Evolutionary conservation across 2,797 vertebrate genomes (phyloP).

Genomic region (Macroramphosus scolopax): DNA sequence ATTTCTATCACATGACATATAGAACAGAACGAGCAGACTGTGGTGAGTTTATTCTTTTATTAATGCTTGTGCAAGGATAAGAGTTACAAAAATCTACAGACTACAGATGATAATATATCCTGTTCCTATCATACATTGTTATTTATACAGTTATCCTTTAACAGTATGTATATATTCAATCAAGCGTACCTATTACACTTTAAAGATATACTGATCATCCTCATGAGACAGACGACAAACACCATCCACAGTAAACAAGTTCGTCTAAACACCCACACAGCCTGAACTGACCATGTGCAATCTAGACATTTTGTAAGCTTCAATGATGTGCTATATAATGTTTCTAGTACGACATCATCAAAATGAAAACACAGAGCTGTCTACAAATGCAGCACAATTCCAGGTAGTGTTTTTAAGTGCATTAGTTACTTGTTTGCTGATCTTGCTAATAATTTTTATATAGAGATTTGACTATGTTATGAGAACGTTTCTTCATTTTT

Average conservation of each 20-base stretch:
- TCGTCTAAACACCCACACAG: conserved; percentile 53
- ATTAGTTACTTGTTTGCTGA: conserved; percentile 54
- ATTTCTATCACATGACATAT: no score
- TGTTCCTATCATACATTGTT: conserved; percentile 74
- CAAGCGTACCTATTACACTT: conserved; percentile 64
- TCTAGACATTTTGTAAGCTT: conserved; percentile 51
- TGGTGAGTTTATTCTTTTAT: conserved; percentile 64
- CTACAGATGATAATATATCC: conserved; percentile 76
- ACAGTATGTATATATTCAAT: conserved; percentile 64
- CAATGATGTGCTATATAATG: conserved; percentile 55
- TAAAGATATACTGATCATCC: conserved; percentile 65
- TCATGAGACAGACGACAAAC: conserved; percentile 55
- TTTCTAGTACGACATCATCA: conserved; percentile 54
- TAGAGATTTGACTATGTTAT: conserved; percentile 40
- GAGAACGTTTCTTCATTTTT: conserved; percentile 32
- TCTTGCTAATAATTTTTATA: conserved; percentile 45
- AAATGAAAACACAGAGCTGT: conserved; percentile 54
- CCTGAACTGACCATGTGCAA: conserved; percentile 34
- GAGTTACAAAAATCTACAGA: conserved; percentile 76
- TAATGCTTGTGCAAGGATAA: conserved; percentile 75
- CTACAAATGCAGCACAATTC: conserved; percentile 61
- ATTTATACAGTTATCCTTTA: conserved; percentile 71
- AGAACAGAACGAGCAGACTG: no score
- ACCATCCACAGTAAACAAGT: conserved; percentile 61
- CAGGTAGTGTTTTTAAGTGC: conserved; percentile 55